These are phyloP conservation scores for Coleophora deauratella DNA, from an alignment of 2,888 invertebrate genomes.

Conservation along the genomic window DNA sequence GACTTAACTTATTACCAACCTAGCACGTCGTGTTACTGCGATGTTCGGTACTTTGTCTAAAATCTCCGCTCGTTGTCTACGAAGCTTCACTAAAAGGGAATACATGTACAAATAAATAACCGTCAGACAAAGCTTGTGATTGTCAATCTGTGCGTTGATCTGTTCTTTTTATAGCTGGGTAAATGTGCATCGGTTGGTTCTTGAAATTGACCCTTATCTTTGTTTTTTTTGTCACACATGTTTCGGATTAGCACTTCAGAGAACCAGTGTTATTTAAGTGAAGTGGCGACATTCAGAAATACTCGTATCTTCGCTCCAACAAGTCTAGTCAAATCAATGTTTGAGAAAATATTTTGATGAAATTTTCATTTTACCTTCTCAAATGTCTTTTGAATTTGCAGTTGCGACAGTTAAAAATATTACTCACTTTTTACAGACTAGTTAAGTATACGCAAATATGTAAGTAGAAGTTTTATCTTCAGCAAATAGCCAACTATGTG, in stretches of 20 bases:
- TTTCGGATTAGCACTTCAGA: conserved; percentile 69
- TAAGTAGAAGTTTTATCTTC: no score
- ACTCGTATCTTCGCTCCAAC: background rate
- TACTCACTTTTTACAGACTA: no score
- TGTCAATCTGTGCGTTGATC: conserved; percentile 62
- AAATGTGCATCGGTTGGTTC: conserved; percentile 52
- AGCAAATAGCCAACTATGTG: no score
- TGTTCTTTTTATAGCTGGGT: conserved; percentile 60
- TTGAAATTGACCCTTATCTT: conserved; percentile 68
- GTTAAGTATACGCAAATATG: no score
- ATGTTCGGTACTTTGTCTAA: conserved; percentile 59
- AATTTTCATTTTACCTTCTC: no score
- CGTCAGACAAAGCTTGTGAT: conserved; percentile 64
- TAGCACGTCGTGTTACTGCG: conserved; percentile 37
- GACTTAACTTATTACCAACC: conserved; percentile 55
- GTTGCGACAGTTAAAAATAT: no score
- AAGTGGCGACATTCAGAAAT: background rate
- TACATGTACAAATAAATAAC: conserved; percentile 71
- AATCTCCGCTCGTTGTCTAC: conserved; percentile 59
- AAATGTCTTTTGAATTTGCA: no score
- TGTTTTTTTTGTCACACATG: conserved; percentile 61
- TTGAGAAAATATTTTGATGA: no score
- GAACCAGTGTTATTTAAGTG: conserved; percentile 27
- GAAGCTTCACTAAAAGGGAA: conserved; percentile 65
- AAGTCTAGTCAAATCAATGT: background rate